Conservation (phyloP, 2,888 invertebrate species). For the Agrypnus murinus region DNA sequence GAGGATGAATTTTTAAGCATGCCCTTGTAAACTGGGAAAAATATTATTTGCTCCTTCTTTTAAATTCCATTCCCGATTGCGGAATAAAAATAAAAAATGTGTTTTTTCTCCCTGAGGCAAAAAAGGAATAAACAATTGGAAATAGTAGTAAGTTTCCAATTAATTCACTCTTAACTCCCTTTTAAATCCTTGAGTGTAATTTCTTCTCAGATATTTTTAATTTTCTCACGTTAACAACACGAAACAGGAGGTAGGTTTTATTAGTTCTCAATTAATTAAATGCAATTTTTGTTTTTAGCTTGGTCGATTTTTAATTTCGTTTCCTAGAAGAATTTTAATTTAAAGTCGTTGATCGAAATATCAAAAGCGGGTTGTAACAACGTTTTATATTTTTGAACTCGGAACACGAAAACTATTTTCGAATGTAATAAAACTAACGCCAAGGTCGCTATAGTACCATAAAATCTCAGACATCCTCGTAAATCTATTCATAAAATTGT, state of each 20-base stretch:
- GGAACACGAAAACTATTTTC: constrained; percentile 39
- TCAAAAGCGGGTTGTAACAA: constrained; percentile 12
- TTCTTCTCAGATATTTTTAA: no score
- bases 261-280: no score
- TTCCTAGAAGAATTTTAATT: not conserved
- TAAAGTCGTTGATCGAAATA: constrained; percentile 14
- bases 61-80: not conserved
- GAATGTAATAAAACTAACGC: constrained; percentile 32
- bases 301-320: no score
- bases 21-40: constrained; percentile 1
- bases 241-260: no score
- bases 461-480: constrained; percentile 33
- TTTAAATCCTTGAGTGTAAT: no score
- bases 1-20: not conserved
- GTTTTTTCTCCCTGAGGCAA: no score
- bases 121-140: no score
- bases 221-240: no score
- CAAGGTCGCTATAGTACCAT: constrained; percentile 33
- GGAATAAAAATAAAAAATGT: no score
- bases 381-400: constrained; percentile 31
- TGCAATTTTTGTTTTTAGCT: no score
- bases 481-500: constrained; percentile 32
- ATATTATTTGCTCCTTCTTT: not conserved
- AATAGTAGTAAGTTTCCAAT: no score
- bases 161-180: no score